Conservation (phyloP, 2,888 invertebrate genomes). For the Eupelmus urozonus region DNA sequence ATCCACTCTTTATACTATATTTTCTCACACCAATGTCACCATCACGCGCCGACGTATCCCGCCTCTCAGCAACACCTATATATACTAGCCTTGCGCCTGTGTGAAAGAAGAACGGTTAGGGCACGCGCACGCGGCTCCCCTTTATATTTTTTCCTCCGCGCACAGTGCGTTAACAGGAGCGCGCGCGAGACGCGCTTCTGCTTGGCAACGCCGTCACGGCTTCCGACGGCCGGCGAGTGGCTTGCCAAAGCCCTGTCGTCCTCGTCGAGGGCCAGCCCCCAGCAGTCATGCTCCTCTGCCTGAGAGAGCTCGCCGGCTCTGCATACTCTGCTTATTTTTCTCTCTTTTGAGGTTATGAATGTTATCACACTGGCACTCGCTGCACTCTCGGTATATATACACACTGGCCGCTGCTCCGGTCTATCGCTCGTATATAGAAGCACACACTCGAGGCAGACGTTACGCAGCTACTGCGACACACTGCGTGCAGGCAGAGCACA, state of each 20-base stretch:
- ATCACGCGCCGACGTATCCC: background rate
- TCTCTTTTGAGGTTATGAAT: constrained; percentile 39
- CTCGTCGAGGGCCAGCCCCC: background rate
- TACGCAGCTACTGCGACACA: too few relatives aligned
- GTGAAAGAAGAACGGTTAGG: constrained; percentile 26
- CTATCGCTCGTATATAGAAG: too few relatives aligned
- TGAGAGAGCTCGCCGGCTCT: background rate
- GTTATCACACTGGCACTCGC: constrained; percentile 19
- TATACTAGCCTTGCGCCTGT: background rate
- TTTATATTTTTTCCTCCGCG: background rate
- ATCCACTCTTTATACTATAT: too few relatives aligned
- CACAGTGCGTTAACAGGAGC: background rate
- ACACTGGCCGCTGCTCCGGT: constrained; percentile 2
- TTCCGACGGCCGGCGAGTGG: constrained; percentile 45
- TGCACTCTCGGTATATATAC: background rate
- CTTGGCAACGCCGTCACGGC: constrained; percentile 44
- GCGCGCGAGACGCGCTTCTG: constrained; percentile 23
- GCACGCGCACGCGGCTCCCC: constrained; percentile 35
- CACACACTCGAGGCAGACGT: too few relatives aligned
- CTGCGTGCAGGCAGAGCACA: constrained; percentile 11
- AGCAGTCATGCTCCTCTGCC: constrained; percentile 32
- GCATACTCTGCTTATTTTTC: background rate
- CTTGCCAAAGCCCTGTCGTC: constrained; percentile 24
- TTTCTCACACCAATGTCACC: constrained; percentile 24
- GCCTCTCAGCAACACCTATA: too few relatives aligned